Percentiles rank a stretch among this genome's conserved stretches.
Conservation (phyloP, 2,888 invertebrate species). For the Agonopterix subpropinquella region DNA sequence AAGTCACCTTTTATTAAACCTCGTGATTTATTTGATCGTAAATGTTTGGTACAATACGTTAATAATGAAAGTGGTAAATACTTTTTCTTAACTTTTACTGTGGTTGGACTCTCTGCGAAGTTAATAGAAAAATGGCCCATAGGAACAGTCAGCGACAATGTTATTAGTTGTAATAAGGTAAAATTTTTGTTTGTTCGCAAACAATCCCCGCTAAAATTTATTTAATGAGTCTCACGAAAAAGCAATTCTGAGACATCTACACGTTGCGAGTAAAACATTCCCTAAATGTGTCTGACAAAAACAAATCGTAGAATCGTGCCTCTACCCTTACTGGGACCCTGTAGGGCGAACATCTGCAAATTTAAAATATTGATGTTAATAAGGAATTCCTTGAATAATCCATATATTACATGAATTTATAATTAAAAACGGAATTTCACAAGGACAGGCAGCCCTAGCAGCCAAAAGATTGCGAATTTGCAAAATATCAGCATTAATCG, state of each 20-base stretch:
- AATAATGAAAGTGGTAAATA: not conserved
- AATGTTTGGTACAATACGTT: too few species aligned
- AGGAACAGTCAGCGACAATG: too few species aligned
- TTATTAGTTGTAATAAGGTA: too few species aligned
- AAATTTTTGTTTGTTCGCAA: too few species aligned
- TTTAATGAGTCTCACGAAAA: slow-evolving; percentile 21
- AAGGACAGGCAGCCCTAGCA: not conserved
- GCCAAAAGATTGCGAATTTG: slow-evolving; percentile 1
- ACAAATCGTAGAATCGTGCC: slow-evolving; percentile 35
- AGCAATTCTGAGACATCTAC: slow-evolving; percentile 25
- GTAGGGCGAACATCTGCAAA: slow-evolving; percentile 1
- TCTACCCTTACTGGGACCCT: slow-evolving; percentile 11
- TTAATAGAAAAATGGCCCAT: too few species aligned
- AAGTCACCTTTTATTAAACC: too few species aligned
- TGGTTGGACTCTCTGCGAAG: too few species aligned
- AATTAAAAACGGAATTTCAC: not conserved
- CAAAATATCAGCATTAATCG: slow-evolving; percentile 38
- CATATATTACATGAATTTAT: not conserved
- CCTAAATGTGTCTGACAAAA: slow-evolving; percentile 33
- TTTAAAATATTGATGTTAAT: not conserved
- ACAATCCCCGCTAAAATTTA: slow-evolving; percentile 14
- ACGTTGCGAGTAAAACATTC: slow-evolving; percentile 23
- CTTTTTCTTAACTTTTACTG: too few species aligned
- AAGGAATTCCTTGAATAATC: too few species aligned
- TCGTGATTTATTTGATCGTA: too few species aligned